Evolutionary conservation across 2,113 vertebrate genomes (phyloP), one percentile per base, ranked within the genome.

Genomic region (Paedocypris sp.): DNA sequence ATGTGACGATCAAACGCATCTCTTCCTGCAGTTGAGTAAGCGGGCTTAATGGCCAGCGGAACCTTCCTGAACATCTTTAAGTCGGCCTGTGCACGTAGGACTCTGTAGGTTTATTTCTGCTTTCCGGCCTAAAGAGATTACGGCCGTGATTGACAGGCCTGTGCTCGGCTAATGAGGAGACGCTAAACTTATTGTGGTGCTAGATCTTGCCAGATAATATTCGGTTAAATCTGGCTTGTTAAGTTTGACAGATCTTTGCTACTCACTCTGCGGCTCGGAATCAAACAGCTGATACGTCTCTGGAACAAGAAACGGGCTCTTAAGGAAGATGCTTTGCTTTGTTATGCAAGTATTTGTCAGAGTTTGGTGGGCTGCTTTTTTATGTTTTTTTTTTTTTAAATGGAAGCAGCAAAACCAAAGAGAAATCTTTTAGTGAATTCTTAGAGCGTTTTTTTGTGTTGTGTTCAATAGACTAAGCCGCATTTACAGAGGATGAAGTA

Each of bases 1-100:
- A 39, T 46, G 48, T 31, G 64, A 31, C 31, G 39, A 47, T 60
- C 64, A 52, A 25, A 53, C 29, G 64, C 41, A 31, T 67, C 39
- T 51, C 36, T 15, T 25, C 31, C 41, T 38, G 4, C 56, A 52
- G 16, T 18, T 23, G 29, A 46, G 47, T 52, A 45, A 52, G 22
- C 39, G 36, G 56, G 57, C 47, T 45, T 52, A 52, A 67, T 49
- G 38, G 64, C 20, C 23, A 33, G 42, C 45, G 22, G 54, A 41
- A 42, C 29, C 56, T 57, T 45, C 13, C 15, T 15, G 10, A 38
- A 45, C 32, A 15, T 15, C 26, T 33, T 41, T 32, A 42, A 43
- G 51, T 25, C 60, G 33, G 59, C 25, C 23, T 50, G 46, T 15
- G 26, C 59, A 36, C 46, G 33, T 61, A 39, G 33, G 60, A 41